Conservation (phyloP, 2,797 vertebrate species). For the Passerculus sandwichensis region DNA sequence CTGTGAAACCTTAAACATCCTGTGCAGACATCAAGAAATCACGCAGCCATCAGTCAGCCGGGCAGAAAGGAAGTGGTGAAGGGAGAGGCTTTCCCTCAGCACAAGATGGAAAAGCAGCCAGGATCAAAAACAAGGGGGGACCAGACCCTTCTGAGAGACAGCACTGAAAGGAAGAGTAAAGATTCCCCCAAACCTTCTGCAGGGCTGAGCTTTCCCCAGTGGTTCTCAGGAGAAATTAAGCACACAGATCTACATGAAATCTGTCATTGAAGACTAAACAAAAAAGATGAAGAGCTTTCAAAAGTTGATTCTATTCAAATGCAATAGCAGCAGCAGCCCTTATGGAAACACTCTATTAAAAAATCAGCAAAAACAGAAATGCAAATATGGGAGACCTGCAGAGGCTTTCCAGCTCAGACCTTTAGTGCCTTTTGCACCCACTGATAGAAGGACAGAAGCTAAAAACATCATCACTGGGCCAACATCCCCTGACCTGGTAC, state of each 20-base stretch:
- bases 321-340: neutral
- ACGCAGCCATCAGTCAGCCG: neutral
- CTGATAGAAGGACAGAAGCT: neutral
- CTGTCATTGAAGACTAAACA: neutral
- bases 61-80: constrained; percentile 7
- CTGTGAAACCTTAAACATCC: neutral
- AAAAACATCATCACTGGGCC: neutral
- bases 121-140: neutral
- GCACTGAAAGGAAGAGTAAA: neutral
- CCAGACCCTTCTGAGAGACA: neutral
- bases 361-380: constrained; percentile 11
- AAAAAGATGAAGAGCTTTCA: constrained; percentile 5
- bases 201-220: neutral
- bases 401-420: neutral
- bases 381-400: neutral
- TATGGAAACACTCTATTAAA: neutral
- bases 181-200: neutral
- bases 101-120: neutral
- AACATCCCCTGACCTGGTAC: neutral
- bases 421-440: neutral
- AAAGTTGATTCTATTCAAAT: neutral
- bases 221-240: neutral
- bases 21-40: neutral
- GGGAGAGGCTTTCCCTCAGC: neutral
- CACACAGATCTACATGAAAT: neutral